phyloP scores from a whole-genome alignment of 1,140 invertebrate genomes.

The Drosophila bipectinata region DNA sequence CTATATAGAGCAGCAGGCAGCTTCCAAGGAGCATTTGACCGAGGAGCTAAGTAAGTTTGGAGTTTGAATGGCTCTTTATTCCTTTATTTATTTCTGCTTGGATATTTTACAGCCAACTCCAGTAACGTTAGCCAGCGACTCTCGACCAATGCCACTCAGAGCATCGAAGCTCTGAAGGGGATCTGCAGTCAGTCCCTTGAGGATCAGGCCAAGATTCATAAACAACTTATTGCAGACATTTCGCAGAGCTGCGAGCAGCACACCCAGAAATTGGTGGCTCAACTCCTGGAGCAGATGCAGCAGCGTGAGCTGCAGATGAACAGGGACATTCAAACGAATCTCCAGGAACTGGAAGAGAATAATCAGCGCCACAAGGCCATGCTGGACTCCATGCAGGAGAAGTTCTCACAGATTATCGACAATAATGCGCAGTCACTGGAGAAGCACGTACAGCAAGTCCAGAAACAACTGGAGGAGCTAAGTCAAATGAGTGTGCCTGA shows the following conservation, averaged over 20 bases:
- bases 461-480: slow-evolving; percentile 44
- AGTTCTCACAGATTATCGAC: slow-evolving; percentile 50
- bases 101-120: slow-evolving; percentile 45
- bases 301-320: slow-evolving; percentile 44
- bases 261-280: slow-evolving; percentile 26
- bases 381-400: slow-evolving; percentile 58
- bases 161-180: slow-evolving; percentile 53
- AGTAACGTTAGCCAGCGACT: slow-evolving; percentile 54
- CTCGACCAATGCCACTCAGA: slow-evolving; percentile 48
- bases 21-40: slow-evolving; percentile 45
- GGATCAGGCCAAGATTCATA: slow-evolving; percentile 29
- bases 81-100: not conserved
- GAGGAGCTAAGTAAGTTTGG: slow-evolving; percentile 59
- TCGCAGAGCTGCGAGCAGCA: slow-evolving; percentile 42
- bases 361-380: slow-evolving; percentile 57
- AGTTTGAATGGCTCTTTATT: not conserved
- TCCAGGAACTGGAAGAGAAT: slow-evolving; percentile 51
- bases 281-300: slow-evolving; percentile 60
- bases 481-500: slow-evolving; percentile 41
- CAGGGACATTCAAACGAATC: slow-evolving; percentile 49
- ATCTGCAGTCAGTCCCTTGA: slow-evolving; percentile 29
- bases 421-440: slow-evolving; percentile 32
- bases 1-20: slow-evolving; percentile 58
- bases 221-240: slow-evolving; percentile 31
- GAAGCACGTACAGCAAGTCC: slow-evolving; percentile 47